A percentile compares a stretch with the other conserved stretches of the same genome.
These are phyloP conservation scores for Cyprinodon variegatus DNA, from an alignment of 2,113 vertebrate genomes.

Conservation along the genomic window DNA sequence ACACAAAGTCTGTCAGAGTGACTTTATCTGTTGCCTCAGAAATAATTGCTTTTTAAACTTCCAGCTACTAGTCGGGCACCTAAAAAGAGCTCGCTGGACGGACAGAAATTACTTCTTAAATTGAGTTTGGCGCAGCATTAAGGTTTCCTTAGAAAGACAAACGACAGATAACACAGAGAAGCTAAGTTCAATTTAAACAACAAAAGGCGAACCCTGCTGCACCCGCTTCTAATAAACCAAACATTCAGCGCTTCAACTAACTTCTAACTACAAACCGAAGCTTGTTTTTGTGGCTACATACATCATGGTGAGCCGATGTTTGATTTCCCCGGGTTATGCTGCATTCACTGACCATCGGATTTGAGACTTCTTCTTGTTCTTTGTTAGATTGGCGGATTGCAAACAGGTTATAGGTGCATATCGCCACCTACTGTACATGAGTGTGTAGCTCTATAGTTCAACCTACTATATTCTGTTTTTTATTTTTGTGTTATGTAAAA, in stretches of 20 bases:
- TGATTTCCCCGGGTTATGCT: slow-evolving; percentile 49
- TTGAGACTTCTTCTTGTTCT: not conserved
- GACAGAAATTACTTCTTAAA: slow-evolving; percentile 1
- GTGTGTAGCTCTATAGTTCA: too few relatives aligned
- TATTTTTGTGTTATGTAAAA: too few relatives aligned
- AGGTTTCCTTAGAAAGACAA: not conserved
- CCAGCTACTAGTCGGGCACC: not conserved
- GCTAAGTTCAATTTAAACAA: not conserved
- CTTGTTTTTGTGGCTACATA: not conserved
- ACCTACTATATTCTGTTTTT: too few relatives aligned
- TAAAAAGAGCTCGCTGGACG: not conserved
- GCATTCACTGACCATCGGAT: not conserved
- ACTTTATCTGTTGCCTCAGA: not conserved
- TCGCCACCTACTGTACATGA: too few relatives aligned
- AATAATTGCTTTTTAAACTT: not conserved
- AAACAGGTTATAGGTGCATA: too few relatives aligned
- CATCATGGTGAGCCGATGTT: not conserved
- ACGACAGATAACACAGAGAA: not conserved
- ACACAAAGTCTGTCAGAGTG: not conserved
- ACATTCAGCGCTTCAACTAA: not conserved
- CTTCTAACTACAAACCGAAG: not conserved
- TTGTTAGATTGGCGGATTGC: too few relatives aligned
- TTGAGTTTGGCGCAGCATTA: slow-evolving; percentile 6
- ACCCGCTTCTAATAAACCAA: not conserved
- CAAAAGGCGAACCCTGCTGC: not conserved